Percentiles rank a stretch among this genome's conserved stretches.
phyloP scores from a whole-genome alignment of 2,888 invertebrate species.

The Oxyteleia sp. region DNA sequence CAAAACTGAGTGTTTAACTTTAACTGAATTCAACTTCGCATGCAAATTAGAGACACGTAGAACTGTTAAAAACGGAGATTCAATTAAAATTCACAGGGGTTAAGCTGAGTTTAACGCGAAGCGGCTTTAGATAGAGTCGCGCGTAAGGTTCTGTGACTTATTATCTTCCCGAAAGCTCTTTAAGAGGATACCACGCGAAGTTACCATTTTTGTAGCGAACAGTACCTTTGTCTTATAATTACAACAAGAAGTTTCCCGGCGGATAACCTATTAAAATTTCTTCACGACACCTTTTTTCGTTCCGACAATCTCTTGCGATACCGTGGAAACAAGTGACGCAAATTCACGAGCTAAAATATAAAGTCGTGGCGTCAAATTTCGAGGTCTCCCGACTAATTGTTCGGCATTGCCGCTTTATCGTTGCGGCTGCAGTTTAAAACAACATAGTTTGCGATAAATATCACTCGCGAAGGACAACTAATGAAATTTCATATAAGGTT shows the following conservation, averaged over 20 bases:
- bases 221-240: constrained; percentile 60
- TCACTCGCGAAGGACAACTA: too few species aligned
- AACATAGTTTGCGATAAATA: too few species aligned
- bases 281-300: constrained; percentile 2
- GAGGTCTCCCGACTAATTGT: neutral
- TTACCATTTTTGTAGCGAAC: constrained; percentile 39
- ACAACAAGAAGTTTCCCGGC: constrained; percentile 47
- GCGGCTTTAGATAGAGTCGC: constrained; percentile 70
- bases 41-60: constrained; percentile 72
- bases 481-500: too few species aligned
- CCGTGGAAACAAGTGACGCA: neutral
- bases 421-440: too few species aligned
- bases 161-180: constrained; percentile 71
- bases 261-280: constrained; percentile 44
- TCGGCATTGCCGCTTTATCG: too few species aligned
- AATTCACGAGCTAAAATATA: neutral
- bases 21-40: constrained; percentile 69
- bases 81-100: constrained; percentile 74
- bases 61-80: constrained; percentile 74
- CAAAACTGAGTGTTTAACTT: constrained; percentile 69
- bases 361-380: neutral
- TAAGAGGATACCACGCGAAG: constrained; percentile 43
- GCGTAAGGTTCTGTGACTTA: constrained; percentile 72
- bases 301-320: neutral
- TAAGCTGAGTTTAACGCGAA: constrained; percentile 72